Evolutionary conservation across 2,888 invertebrate species (phyloP).

Genomic region (Caenorhabditis sulstoni): DNA sequence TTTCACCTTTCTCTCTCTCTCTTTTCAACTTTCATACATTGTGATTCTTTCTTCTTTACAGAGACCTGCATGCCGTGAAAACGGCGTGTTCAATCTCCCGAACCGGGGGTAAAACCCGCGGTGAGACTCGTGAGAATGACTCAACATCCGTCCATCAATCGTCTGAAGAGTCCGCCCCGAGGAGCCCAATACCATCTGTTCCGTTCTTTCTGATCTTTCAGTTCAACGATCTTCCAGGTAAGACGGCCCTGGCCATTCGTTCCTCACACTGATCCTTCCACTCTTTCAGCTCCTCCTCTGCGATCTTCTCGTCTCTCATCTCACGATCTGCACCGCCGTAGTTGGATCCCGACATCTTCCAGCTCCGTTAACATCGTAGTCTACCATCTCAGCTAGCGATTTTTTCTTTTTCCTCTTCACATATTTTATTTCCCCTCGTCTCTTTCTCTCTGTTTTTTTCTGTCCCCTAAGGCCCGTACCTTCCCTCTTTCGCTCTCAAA

Average conservation of each 20-base stretch:
- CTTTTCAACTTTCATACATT: constrained; percentile 39
- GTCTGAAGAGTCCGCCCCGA: neutral
- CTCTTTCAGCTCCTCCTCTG: constrained; percentile 1
- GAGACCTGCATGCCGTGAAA: constrained; percentile 10
- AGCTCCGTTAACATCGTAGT: constrained; percentile 17
- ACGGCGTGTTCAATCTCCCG: neutral
- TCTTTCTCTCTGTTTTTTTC: neutral
- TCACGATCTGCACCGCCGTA: neutral
- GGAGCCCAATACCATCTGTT: neutral
- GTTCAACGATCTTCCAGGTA: constrained; percentile 2
- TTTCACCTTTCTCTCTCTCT: constrained; percentile 45
- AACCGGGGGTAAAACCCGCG: constrained; percentile 25
- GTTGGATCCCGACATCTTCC: neutral
- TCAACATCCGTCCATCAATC: neutral
- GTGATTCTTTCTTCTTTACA: neutral
- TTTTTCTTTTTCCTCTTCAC: constrained; percentile 35
- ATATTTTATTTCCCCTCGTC: constrained; percentile 29
- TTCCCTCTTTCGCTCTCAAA: constrained; percentile 31
- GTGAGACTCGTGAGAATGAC: neutral
- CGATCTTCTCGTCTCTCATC: neutral
- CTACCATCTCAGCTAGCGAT: constrained; percentile 46
- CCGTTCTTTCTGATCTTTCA: neutral
- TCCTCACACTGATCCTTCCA: neutral
- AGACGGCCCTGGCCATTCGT: neutral
- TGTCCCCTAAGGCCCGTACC: constrained; percentile 23